Base-by-base conservation (phyloP, 2,888 invertebrate species). In the Drosophila pseudotalamancana region DNA sequence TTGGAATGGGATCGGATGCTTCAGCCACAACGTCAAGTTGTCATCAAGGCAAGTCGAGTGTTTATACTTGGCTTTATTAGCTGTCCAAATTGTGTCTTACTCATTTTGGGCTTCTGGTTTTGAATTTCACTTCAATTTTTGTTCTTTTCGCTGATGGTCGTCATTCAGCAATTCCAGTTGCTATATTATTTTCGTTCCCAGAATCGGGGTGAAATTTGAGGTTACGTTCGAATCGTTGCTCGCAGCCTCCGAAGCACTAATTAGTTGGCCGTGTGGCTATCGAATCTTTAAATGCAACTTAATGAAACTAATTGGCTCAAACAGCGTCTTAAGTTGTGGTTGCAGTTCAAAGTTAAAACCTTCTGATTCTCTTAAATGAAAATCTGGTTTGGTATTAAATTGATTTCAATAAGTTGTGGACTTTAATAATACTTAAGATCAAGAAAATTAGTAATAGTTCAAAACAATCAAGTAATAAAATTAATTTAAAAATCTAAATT, bases 61-160 rank as follows among this genome's bases (percentile, higher is more conserved):
- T 63, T 76, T 77, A 67, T 76, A 62, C 64, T 60, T 65, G 71
- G 61, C 71, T 67, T 72, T 73, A 83, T 76, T 64, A 73, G 63
- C 83, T 76, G 80, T 66, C 65, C 63, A 35, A 53, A 65, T 70
- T 50, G 23, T n/a, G 32, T 57, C 39, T 56, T 51, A 19, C 59
- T 40, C 18, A 18, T 16, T 29, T 21, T 25, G 25, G 39, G 42
- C 50, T 48, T 19, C 31, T 12, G 56, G 61, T 61, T 68, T 82
- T 46, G 11, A 39, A 61, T 78, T 65, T 67, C 62, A 35, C 40
- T 55, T 63, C 31, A 12, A 29, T 31, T 43, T 51, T 25, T 34
- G 37, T 23, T 51, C 29, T 35, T 37, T 40, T 50, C 19, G 16
- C 39, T 25, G 37, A 32, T 48, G 40, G 12, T 42, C 39, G 39